Evolutionary conservation across 1,140 invertebrate genomes (phyloP).

Genomic region (Sarcophaga peregrina): DNA sequence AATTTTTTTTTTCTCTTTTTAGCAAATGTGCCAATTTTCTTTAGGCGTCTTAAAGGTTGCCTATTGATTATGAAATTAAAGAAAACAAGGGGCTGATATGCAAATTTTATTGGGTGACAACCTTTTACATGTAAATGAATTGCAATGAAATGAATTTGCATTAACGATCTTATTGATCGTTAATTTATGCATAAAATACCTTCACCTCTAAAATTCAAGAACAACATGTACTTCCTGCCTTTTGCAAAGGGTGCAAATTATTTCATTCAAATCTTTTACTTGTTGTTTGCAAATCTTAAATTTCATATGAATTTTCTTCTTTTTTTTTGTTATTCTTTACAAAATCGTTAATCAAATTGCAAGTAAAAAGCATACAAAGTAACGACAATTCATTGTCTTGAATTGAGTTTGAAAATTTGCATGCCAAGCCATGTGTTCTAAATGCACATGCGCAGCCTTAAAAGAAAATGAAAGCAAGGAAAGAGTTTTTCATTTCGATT

Average conservation of each 20-base stretch:
- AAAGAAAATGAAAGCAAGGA: neutral
- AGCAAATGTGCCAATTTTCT: slow-evolving; percentile 22
- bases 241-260: neutral
- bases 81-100: neutral
- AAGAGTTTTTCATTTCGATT: neutral
- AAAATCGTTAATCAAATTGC: too few relatives aligned
- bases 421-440: neutral
- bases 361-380: neutral
- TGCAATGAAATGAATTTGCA: neutral
- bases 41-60: neutral
- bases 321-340: too few relatives aligned
- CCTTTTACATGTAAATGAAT: neutral
- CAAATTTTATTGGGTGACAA: slow-evolving; percentile 7
- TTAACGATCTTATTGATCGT: slow-evolving; percentile 45
- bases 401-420: neutral
- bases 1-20: neutral
- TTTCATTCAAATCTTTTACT: slow-evolving; percentile 23
- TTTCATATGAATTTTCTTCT: neutral
- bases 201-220: slow-evolving; percentile 32
- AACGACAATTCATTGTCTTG: neutral
- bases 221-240: slow-evolving; percentile 7
- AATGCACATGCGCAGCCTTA: slow-evolving; percentile 8
- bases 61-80: neutral
- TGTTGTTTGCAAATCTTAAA: slow-evolving; percentile 12
- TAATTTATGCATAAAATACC: slow-evolving; percentile 46